A percentile compares a stretch with the other conserved stretches of the same genome.
Conservation (phyloP, 2,888 invertebrate genomes). For the Amphiduros pacificus region DNA sequence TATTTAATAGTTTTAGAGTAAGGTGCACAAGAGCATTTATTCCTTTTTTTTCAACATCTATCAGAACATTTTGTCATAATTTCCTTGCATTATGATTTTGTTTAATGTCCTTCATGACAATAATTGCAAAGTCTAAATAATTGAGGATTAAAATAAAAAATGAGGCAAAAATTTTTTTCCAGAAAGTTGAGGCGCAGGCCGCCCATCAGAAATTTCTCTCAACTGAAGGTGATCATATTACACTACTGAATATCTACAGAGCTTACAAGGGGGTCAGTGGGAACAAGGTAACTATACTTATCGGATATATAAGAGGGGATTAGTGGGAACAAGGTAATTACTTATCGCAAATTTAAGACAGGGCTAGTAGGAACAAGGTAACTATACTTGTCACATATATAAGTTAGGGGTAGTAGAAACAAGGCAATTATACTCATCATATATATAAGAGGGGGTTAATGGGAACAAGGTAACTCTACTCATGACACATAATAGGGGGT, state of each 20-base stretch:
- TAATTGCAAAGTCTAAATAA: too few species aligned
- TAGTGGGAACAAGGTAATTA: too few species aligned
- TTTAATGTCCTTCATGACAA: too few species aligned
- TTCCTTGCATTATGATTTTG: too few species aligned
- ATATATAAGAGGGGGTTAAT: too few species aligned
- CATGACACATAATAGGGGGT: constrained; percentile 67
- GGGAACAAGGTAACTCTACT: too few species aligned
- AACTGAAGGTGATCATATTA: constrained; percentile 88
- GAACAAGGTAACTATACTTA: constrained; percentile 58
- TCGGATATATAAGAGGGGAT: neutral
- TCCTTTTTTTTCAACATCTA: too few species aligned
- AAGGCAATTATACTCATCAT: constrained; percentile 51
- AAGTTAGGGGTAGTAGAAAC: constrained; percentile 67
- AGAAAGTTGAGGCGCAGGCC: constrained; percentile 73
- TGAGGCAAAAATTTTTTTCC: too few species aligned
- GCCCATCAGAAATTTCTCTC: constrained; percentile 79
- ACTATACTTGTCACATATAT: neutral
- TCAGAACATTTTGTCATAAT: too few species aligned
- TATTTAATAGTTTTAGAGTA: too few species aligned
- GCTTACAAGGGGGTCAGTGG: constrained; percentile 74
- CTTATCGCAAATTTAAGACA: constrained; percentile 64
- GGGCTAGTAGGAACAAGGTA: constrained; percentile 67
- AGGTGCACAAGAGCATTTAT: too few species aligned
- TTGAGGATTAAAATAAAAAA: too few species aligned
- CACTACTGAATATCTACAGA: constrained; percentile 83